phyloP scores from a whole-genome alignment of 2,797 vertebrate genomes.

The Silurus lanzhouensis region DNA sequence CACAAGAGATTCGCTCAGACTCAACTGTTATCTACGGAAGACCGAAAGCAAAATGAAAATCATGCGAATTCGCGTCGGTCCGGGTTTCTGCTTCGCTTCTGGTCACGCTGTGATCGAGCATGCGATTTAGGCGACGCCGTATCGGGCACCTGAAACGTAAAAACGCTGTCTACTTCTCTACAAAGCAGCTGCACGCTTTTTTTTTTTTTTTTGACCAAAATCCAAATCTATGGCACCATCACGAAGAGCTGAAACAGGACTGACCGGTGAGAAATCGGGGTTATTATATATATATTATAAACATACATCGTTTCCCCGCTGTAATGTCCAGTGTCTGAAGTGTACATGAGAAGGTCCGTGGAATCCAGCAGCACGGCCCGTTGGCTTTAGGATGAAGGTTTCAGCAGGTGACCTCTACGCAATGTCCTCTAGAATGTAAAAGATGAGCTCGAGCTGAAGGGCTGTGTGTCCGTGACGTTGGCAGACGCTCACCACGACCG shows the following conservation, averaged over 20 bases:
- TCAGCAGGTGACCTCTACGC: slow-evolving; percentile 71
- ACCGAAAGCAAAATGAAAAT: slow-evolving; percentile 10
- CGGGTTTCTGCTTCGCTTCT: slow-evolving; percentile 13
- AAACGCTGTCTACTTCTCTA: slow-evolving; percentile 30
- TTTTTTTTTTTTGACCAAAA: background rate
- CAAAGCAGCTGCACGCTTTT: slow-evolving; percentile 33
- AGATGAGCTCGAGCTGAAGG: slow-evolving; percentile 93
- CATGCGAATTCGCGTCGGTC: slow-evolving; percentile 37
- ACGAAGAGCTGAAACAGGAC: background rate
- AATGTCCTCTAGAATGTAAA: slow-evolving; percentile 98
- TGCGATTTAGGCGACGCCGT: slow-evolving; percentile 17
- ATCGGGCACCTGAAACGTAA: slow-evolving; percentile 6
- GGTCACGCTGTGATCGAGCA: slow-evolving; percentile 20
- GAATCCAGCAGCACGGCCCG: slow-evolving; percentile 16
- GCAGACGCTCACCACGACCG: slow-evolving; percentile 93
- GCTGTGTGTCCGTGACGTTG: slow-evolving; percentile 88
- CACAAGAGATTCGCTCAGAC: background rate
- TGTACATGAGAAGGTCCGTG: background rate
- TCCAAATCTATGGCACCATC: background rate
- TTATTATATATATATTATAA: slow-evolving; percentile 6
- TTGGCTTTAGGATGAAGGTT: slow-evolving; percentile 17
- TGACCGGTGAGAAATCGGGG: slow-evolving; percentile 5
- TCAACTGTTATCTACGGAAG: slow-evolving; percentile 27
- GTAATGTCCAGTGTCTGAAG: background rate
- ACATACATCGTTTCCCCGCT: background rate